These are phyloP conservation scores for Chiroxiphia lanceolata DNA, from an alignment of 2,797 vertebrate species.

Conservation along the genomic window DNA sequence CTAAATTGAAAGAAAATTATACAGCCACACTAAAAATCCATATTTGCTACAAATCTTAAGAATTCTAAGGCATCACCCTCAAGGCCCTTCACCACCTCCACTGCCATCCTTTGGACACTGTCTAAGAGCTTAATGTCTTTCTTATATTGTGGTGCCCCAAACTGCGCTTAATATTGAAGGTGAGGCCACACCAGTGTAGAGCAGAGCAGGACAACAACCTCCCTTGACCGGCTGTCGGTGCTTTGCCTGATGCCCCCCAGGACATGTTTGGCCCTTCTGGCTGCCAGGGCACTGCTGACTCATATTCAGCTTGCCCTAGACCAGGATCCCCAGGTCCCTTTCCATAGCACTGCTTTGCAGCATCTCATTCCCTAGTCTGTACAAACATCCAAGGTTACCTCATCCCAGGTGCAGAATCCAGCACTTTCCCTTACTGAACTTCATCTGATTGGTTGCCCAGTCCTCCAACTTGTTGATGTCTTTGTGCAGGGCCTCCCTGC, in stretches of 20 bases:
- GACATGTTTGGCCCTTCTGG: background rate
- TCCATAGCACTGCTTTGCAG: background rate
- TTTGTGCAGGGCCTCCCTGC: background rate
- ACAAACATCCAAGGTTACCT: background rate
- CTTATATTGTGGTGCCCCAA: background rate
- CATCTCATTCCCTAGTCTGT: background rate
- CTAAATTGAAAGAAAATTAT: too few relatives aligned
- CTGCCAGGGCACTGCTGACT: background rate
- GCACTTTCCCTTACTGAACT: background rate
- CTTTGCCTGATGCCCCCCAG: background rate
- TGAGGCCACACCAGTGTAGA: background rate
- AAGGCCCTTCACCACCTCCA: background rate
- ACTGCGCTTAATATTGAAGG: background rate
- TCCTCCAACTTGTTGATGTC: background rate
- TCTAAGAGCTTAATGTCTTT: background rate
- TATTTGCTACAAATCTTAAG: too few relatives aligned
- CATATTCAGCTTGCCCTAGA: background rate
- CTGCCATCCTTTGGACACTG: background rate
- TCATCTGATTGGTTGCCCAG: background rate
- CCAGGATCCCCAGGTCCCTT: background rate
- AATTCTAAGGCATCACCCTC: background rate
- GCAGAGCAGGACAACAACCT: background rate
- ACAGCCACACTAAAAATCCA: too few relatives aligned
- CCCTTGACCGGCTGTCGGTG: background rate
- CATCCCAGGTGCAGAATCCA: background rate